phyloP scores from a whole-genome alignment of 1,140 invertebrate species.

The Helicoverpa armigera region DNA sequence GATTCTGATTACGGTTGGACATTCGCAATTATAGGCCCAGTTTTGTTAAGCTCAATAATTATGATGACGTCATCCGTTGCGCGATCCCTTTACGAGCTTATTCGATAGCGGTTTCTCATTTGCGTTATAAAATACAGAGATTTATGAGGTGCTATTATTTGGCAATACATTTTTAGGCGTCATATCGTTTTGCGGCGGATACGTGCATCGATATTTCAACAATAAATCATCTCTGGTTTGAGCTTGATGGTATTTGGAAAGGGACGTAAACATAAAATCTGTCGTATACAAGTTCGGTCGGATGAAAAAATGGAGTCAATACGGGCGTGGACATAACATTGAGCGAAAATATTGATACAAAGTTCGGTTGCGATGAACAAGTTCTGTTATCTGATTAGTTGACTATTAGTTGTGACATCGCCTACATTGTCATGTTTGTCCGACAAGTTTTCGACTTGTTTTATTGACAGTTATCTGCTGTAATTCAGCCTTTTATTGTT shows the following conservation, averaged over 20 bases:
- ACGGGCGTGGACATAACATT: conserved; percentile 29
- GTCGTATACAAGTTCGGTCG: conserved; percentile 41
- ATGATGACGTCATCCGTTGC: conserved; percentile 47
- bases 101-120: conserved; percentile 49
- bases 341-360: conserved; percentile 37
- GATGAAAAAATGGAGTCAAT: conserved; percentile 43
- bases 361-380: conserved; percentile 36
- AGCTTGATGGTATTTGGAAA: conserved; percentile 59
- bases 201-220: conserved; percentile 50
- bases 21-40: conserved; percentile 44
- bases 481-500: too few relatives aligned
- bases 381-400: conserved; percentile 45
- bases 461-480: too few relatives aligned
- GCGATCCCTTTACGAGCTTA: conserved; percentile 49
- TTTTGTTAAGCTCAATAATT: conserved; percentile 50
- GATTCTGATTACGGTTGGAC: conserved; percentile 43
- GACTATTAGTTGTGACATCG: conserved; percentile 44
- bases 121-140: conserved; percentile 43
- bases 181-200: conserved; percentile 46
- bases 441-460: not conserved
- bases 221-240: conserved; percentile 61
- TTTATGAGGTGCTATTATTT: conserved; percentile 53
- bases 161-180: conserved; percentile 47
- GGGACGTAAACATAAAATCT: conserved; percentile 44
- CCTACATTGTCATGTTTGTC: conserved; percentile 40